phyloP scores from a whole-genome alignment of 2,888 invertebrate species.

The Mimachlamys varia region DNA sequence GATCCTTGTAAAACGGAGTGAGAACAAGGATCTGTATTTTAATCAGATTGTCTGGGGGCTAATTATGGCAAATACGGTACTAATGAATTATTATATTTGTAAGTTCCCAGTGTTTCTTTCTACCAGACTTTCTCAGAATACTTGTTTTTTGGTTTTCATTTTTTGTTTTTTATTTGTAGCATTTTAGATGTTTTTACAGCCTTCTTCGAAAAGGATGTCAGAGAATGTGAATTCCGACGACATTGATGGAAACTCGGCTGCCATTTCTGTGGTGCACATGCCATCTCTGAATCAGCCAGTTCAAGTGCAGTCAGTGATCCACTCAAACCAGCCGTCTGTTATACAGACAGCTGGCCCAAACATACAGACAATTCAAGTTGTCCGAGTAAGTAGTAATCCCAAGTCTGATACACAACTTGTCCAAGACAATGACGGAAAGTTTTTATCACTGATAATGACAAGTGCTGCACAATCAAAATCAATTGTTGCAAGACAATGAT shows the following conservation, averaged over 20 bases:
- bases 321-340: constrained; percentile 95
- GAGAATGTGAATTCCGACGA: constrained; percentile 17
- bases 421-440: too few species aligned
- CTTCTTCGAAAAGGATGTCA: constrained; percentile 28
- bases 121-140: too few species aligned
- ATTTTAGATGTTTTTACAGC: constrained; percentile 19
- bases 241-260: background rate
- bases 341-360: constrained; percentile 94
- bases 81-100: too few species aligned
- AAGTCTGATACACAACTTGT: background rate
- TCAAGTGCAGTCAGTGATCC: constrained; percentile 89
- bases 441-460: too few species aligned
- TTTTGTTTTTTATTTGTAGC: background rate
- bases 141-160: background rate
- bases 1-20: too few species aligned
- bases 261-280: constrained; percentile 90
- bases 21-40: too few species aligned
- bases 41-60: too few species aligned
- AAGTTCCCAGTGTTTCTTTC: too few species aligned
- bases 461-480: too few species aligned
- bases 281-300: constrained; percentile 82
- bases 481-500: too few species aligned
- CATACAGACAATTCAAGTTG: constrained; percentile 92
- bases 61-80: too few species aligned
- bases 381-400: constrained; percentile 62